These are phyloP conservation scores for Eretmochelys imbricata DNA, from an alignment of 2,113 vertebrate species.

Conservation along the genomic window DNA sequence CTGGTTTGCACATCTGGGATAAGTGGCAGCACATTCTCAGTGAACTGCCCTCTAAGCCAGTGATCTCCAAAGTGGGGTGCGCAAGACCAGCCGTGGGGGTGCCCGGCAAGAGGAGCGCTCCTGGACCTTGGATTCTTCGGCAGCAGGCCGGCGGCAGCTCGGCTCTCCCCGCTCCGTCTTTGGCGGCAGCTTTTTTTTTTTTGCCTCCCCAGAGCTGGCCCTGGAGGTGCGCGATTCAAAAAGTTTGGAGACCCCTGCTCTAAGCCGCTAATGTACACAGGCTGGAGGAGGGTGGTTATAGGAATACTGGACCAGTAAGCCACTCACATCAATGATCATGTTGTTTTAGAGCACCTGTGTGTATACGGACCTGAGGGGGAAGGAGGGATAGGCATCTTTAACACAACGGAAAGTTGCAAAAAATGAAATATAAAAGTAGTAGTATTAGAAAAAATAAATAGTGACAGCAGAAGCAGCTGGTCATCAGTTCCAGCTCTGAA, in stretches of 20 bases:
- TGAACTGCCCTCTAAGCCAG: neutral
- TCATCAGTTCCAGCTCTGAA: neutral
- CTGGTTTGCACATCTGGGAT: fast-evolving
- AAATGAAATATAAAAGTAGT: neutral
- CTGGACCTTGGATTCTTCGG: too few relatives aligned
- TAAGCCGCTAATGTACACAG: neutral
- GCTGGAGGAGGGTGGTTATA: neutral
- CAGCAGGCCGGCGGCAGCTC: too few relatives aligned
- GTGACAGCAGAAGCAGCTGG: neutral
- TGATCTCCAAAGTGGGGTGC: too few relatives aligned
- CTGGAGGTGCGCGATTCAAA: too few relatives aligned
- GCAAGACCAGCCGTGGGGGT: too few relatives aligned
- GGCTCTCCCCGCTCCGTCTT: too few relatives aligned
- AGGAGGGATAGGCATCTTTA: neutral
- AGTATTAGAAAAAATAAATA: neutral
- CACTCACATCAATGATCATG: neutral
- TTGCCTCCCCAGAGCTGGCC: too few relatives aligned
- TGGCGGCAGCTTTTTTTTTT: too few relatives aligned
- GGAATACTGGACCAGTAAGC: neutral
- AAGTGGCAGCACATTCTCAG: neutral
- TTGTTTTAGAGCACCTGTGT: neutral
- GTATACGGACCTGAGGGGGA: neutral
- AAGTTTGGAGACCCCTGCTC: too few relatives aligned
- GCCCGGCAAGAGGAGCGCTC: too few relatives aligned
- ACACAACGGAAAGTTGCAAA: neutral